phyloP scores from a whole-genome alignment of 2,888 invertebrate species.

The Hybos culiciformis region DNA sequence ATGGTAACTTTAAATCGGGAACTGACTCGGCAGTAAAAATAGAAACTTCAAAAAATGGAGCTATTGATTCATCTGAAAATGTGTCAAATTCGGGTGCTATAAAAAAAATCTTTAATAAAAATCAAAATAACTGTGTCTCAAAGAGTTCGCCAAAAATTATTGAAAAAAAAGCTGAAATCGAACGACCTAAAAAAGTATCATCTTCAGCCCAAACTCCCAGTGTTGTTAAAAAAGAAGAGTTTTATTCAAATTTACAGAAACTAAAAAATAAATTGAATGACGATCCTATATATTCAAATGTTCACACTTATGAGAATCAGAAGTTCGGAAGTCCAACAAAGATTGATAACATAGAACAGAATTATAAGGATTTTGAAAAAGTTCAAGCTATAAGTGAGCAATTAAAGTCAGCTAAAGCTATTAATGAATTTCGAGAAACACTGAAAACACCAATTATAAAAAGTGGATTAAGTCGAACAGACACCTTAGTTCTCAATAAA shows the following conservation, averaged over 20 bases:
- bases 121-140: not conserved
- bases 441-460: constrained; percentile 4
- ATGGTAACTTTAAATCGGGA: not conserved
- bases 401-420: constrained; percentile 15
- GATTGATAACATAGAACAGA: not conserved
- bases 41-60: not conserved
- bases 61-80: not conserved
- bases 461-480: constrained; percentile 28
- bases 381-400: constrained; percentile 15
- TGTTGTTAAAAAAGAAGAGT: constrained; percentile 32
- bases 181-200: constrained; percentile 40
- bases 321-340: constrained; percentile 10
- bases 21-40: not conserved
- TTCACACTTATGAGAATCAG: constrained; percentile 19
- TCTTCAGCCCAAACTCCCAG: constrained; percentile 44
- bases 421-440: constrained; percentile 15
- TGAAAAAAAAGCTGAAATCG: not conserved
- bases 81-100: constrained; percentile 17
- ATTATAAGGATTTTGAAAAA: constrained; percentile 9
- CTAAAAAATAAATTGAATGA: not conserved
- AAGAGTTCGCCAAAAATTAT: not conserved
- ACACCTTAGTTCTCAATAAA: constrained; percentile 46
- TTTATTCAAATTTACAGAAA: not conserved
- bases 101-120: constrained; percentile 16
- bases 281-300: constrained; percentile 37